Conservation (phyloP, 2,888 invertebrate genomes). For the Folsomia manolachei region DNA sequence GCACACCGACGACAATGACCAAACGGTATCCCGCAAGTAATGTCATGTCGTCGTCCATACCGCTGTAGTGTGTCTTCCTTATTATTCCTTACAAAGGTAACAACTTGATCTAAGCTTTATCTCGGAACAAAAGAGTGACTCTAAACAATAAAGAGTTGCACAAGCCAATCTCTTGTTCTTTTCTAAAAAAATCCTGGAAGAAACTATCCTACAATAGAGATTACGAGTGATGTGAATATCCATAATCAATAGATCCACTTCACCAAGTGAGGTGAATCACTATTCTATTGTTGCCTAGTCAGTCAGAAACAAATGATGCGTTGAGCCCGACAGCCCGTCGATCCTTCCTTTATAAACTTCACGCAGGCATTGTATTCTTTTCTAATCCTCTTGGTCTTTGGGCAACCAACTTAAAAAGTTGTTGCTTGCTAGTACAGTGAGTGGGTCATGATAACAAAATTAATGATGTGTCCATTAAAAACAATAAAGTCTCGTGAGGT, state of each 20-base stretch:
- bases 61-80: too few relatives aligned
- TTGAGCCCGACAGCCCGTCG: background rate
- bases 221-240: background rate
- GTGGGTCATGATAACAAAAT: conserved; percentile 33
- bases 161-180: background rate
- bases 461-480: conserved; percentile 43
- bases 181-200: background rate
- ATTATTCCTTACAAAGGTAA: too few relatives aligned
- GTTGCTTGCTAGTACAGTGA: too few relatives aligned
- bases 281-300: background rate
- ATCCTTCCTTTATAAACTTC: background rate
- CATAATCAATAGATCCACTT: background rate
- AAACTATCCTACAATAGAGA: background rate
- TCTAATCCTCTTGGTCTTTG: too few relatives aligned
- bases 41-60: too few relatives aligned
- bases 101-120: background rate
- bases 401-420: too few relatives aligned
- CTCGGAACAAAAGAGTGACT: background rate
- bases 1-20: too few relatives aligned
- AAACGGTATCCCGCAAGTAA: too few relatives aligned
- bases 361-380: background rate
- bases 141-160: background rate
- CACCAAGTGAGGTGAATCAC: background rate
- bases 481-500: conserved; percentile 28
- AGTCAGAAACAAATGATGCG: background rate